Evolutionary conservation across 2,797 vertebrate genomes (phyloP), one percentile per base, ranked within the genome.

Genomic region (Cirrhinus mrigala): DNA sequence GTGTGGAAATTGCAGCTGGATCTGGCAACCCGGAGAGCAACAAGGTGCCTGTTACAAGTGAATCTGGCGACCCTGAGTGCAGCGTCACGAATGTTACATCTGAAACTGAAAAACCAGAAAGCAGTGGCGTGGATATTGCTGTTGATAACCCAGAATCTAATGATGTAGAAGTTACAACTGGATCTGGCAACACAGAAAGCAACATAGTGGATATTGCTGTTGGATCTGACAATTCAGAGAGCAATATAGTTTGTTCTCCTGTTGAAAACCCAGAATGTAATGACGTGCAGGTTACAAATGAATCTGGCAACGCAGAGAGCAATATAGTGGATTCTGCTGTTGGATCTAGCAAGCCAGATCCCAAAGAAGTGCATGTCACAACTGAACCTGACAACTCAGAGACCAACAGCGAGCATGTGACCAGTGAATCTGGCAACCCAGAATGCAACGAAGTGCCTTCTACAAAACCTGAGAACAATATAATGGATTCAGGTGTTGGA

Each of bases 341-440:
- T 27, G 89, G 86, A 64, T 7, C n/a, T 2, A 52, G 54, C 5
- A 73, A 44, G 20, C 6, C 60, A 54, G 18, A 58, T 1, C 22
- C 52, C 64, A 62, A 37, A 6, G 12, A 29, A 7, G 3, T 33
- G 4, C 69, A 81, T 66, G 11, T 33, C 20, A 5, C 50, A 27
- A 6, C 40, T 27, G 89, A 86, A 66, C 12, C 18, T 0, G 56
- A 40, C 4, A 64, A 79, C 77, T 56, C 68, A 79, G 27, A 81
- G 6, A 69, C 27, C 58, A 54, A 46, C 6, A 20, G 14, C 69
- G 4, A 74, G 12, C 56, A 85, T 8, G 77, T 79, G 20, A 58
- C 54, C 24, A 4, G n/a, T 29, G 89, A 81, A 64, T 18, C 27
- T 2, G 60, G 16, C 62, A 29, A 29, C 48, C 12, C 29, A 15